These are phyloP conservation scores for Andrena dorsata DNA, from an alignment of 2,888 invertebrate species.

Conservation along the genomic window DNA sequence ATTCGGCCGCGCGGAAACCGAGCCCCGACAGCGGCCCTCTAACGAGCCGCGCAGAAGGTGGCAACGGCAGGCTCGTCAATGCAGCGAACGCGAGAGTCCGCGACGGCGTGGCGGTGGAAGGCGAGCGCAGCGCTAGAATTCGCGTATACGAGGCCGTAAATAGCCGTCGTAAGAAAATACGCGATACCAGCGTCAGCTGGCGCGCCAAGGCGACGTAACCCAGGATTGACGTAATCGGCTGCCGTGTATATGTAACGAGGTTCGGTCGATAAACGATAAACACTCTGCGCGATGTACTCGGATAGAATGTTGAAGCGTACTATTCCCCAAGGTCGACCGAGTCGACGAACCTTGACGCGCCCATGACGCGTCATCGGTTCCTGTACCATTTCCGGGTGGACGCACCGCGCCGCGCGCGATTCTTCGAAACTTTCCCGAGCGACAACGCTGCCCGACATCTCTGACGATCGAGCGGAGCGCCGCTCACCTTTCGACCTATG, in stretches of 20 bases:
- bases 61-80: not conserved
- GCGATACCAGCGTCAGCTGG: conserved; percentile 60
- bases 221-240: conserved; percentile 60
- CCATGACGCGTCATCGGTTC: not conserved
- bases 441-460: not conserved
- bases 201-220: conserved; percentile 43
- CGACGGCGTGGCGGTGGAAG: not conserved
- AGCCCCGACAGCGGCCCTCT: no score
- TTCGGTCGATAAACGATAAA: conserved; percentile 56
- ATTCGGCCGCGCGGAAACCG: no score
- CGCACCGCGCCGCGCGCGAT: not conserved
- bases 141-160: conserved; percentile 57
- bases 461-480: not conserved
- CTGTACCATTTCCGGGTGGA: conserved; percentile 40
- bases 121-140: conserved; percentile 14
- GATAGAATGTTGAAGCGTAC: not conserved
- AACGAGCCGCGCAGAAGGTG: no score
- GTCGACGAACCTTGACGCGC: conserved; percentile 50
- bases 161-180: conserved; percentile 60
- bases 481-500: conserved; percentile 3
- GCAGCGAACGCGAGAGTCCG: not conserved
- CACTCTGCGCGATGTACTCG: conserved; percentile 9
- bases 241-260: conserved; percentile 20
- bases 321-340: conserved; percentile 44
- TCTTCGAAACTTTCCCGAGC: not conserved